Percentiles rank a stretch among this genome's conserved stretches.
Evolutionary conservation across 1,140 invertebrate species (phyloP).

Genomic region (Drosophila tani): DNA sequence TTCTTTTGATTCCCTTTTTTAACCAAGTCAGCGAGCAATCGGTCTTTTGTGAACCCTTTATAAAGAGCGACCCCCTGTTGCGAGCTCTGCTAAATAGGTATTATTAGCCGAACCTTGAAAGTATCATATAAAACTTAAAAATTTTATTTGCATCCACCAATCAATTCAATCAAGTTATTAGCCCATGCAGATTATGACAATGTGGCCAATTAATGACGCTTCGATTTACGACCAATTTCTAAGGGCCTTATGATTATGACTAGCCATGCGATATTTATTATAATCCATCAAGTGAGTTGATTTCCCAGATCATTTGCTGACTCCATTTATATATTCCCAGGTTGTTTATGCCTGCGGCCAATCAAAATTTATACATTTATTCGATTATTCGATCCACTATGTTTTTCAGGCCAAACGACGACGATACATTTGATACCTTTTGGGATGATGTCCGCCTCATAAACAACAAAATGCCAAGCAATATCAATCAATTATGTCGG

Average conservation of each 20-base stretch:
- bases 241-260: constrained; percentile 27
- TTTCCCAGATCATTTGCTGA: constrained; percentile 42
- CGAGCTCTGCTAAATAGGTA: too few relatives aligned
- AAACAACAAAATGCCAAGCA: constrained; percentile 67
- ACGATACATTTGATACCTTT: constrained; percentile 54
- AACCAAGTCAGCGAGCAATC: too few relatives aligned
- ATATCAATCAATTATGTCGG: constrained; percentile 68
- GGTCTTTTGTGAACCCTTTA: too few relatives aligned
- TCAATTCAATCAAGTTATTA: constrained; percentile 25
- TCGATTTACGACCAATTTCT: constrained; percentile 35
- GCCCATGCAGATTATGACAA: constrained; percentile 17
- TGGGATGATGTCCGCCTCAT: constrained; percentile 54
- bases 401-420: constrained; percentile 43
- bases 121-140: too few relatives aligned
- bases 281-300: constrained; percentile 29
- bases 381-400: constrained; percentile 49
- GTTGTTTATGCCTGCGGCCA: constrained; percentile 22
- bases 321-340: constrained; percentile 25
- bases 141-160: constrained; percentile 4
- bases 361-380: constrained; percentile 51
- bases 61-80: too few relatives aligned
- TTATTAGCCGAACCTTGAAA: too few relatives aligned
- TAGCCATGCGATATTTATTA: constrained; percentile 20
- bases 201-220: constrained; percentile 33
- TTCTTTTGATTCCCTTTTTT: too few relatives aligned